These are phyloP conservation scores for Conus ventricosus DNA, from an alignment of 1,140 invertebrate genomes.

Conservation along the genomic window DNA sequence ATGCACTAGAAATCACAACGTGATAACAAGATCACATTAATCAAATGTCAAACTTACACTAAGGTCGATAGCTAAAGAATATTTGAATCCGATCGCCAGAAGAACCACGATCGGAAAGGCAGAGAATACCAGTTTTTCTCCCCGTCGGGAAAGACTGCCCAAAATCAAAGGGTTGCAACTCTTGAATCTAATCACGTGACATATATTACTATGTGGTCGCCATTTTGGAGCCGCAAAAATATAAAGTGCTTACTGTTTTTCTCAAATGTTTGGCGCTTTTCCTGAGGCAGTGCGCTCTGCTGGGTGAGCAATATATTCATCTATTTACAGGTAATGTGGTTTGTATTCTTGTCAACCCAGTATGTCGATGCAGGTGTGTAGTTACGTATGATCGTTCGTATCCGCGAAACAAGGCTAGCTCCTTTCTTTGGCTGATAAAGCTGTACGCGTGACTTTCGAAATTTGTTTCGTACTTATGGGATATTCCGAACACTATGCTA, in stretches of 20 bases:
- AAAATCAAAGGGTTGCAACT: constrained; percentile 6
- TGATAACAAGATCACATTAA: too few relatives aligned
- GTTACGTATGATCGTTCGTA: constrained; percentile 29
- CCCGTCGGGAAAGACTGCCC: neutral
- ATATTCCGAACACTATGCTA: too few relatives aligned
- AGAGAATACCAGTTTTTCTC: too few relatives aligned
- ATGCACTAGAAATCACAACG: too few relatives aligned
- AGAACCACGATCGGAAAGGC: too few relatives aligned
- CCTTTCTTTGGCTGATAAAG: constrained; percentile 33
- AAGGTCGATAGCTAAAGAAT: too few relatives aligned
- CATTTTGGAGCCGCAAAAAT: constrained; percentile 20
- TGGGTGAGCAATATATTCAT: neutral
- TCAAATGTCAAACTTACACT: too few relatives aligned
- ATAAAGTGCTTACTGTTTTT: neutral
- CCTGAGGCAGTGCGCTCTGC: neutral
- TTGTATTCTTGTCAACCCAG: neutral
- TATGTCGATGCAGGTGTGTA: neutral
- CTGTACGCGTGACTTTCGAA: constrained; percentile 30
- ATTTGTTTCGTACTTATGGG: constrained; percentile 31
- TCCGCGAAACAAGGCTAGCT: constrained; percentile 23
- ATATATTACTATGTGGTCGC: constrained; percentile 16
- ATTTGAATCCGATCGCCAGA: too few relatives aligned
- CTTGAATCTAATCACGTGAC: constrained; percentile 11
- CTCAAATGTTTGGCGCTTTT: neutral
- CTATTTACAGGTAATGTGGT: neutral